phyloP scores from a whole-genome alignment of 1,140 invertebrate species.

The Drosophila jambulina region DNA sequence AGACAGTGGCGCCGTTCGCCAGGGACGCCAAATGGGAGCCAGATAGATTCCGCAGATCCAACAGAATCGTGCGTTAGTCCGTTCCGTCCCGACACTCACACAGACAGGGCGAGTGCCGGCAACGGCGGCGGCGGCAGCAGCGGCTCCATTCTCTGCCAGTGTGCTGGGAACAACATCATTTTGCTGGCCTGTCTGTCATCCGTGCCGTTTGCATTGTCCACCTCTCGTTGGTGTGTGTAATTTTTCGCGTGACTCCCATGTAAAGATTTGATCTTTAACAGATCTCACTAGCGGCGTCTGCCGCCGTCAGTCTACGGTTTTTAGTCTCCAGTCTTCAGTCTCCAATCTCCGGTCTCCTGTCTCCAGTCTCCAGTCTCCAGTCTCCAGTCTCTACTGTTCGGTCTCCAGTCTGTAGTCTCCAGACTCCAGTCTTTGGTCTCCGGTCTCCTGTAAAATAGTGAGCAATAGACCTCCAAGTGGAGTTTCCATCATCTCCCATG shows the following conservation, averaged over 20 bases:
- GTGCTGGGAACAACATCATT: slow-evolving; percentile 55
- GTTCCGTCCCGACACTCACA: slow-evolving; percentile 45
- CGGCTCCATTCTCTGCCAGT: slow-evolving; percentile 25
- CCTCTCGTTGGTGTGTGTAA: slow-evolving; percentile 29
- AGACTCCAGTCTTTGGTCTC: too few relatives aligned
- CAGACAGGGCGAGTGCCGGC: slow-evolving; percentile 16
- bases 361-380: not conserved
- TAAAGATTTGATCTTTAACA: slow-evolving; percentile 61
- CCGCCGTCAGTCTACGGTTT: slow-evolving; percentile 14
- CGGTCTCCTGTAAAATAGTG: not conserved
- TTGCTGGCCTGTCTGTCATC: slow-evolving; percentile 43
- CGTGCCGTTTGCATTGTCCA: slow-evolving; percentile 40
- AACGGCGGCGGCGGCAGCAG: slow-evolving; percentile 3
- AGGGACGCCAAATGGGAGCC: slow-evolving; percentile 40
- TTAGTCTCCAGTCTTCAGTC: slow-evolving; percentile 7
- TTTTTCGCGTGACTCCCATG: slow-evolving; percentile 74
- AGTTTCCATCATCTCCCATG: not conserved
- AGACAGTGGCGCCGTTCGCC: slow-evolving; percentile 49
- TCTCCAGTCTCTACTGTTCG: not conserved
- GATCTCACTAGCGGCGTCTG: slow-evolving; percentile 58
- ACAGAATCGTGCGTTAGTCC: slow-evolving; percentile 62
- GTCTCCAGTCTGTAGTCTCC: too few relatives aligned
- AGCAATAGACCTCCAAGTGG: not conserved
- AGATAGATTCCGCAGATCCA: slow-evolving; percentile 18
- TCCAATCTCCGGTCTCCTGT: not conserved